Base-by-base conservation (phyloP, 2,113 vertebrate species). In the Acanthisitta chloris region DNA sequence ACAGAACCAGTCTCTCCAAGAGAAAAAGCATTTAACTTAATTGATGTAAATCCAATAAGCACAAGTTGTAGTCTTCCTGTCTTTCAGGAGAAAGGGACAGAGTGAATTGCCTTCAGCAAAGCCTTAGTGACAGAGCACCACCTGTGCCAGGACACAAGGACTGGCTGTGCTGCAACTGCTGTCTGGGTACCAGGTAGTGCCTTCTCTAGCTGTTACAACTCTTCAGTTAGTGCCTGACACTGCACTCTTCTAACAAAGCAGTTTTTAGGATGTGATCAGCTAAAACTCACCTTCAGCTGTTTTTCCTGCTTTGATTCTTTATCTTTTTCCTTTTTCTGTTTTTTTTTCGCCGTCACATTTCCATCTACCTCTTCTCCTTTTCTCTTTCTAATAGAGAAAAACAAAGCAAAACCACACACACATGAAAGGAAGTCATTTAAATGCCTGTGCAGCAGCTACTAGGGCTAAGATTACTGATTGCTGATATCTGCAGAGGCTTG, bases 251-350 rank as follows among this genome's bases (percentile, higher is more conserved):
- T 43, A 64, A 49, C 2, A 2, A 81, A 48, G 55, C 10, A 31
- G 7, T 7, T 58, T 42, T 38, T 42, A 49, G 13, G 3, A 34
- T 48, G n/a, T 23, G 25, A 77, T 42, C 12, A 46, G 43, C 26
- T 90, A 88, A 88, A 96, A 96, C 98, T 97, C 92, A 98, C 98
- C 98, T 98, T 98, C 70, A 98, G 97, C 85, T 97, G 94, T 77
- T 98, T 98, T 51, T 98, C 98, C 61, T 98, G 98, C 91, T 99
- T 99, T 25, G 98, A 97, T 34, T 98, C 97, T 42, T 98, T 98
- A 46, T 98, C 98, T 18, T 99, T 99, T 40, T 99, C 98, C 92
- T 99, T 99, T 62, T 98, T 99, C 89, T 98, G 98, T 91, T 98
- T 99, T 97, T 99, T 99, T 98, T 99, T 99, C 13, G 95, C 95